Evolutionary conservation across 37 sponge, comb jelly and placozoan species (phyloP).

Genomic region (Spongia lamella): DNA sequence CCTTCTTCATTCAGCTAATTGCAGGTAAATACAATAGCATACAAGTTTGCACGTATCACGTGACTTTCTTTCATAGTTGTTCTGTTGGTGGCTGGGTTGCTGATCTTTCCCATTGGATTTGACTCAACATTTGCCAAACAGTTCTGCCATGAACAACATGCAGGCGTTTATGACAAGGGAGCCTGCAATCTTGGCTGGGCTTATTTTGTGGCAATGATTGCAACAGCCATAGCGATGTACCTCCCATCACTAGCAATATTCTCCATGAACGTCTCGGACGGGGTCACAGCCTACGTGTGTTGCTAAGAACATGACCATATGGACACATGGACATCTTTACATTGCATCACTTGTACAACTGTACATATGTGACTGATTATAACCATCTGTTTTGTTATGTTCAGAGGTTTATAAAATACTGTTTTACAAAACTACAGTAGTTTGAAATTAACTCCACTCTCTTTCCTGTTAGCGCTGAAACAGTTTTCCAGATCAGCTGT

Average conservation of each 20-base stretch:
- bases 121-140: slow-evolving; percentile 50
- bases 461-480: too few relatives aligned
- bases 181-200: slow-evolving; percentile 60
- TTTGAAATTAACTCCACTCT: too few relatives aligned
- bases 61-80: slow-evolving; percentile 26
- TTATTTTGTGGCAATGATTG: slow-evolving; percentile 57
- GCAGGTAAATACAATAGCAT: slow-evolving; percentile 21
- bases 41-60: neutral
- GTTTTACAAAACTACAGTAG: too few relatives aligned
- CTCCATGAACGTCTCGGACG: slow-evolving; percentile 78
- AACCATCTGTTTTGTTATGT: too few relatives aligned
- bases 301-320: slow-evolving; percentile 30
- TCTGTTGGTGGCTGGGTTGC: slow-evolving; percentile 36
- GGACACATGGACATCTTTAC: too few relatives aligned
- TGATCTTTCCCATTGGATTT: slow-evolving; percentile 60
- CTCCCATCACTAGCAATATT: slow-evolving; percentile 75
- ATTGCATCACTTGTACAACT: too few relatives aligned
- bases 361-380: too few relatives aligned
- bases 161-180: slow-evolving; percentile 56
- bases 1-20: slow-evolving; percentile 61
- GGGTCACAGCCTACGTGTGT: slow-evolving; percentile 55
- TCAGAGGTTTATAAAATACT: too few relatives aligned
- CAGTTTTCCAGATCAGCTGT: too few relatives aligned
- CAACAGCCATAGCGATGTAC: slow-evolving; percentile 55
- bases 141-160: slow-evolving; percentile 47